Evolutionary conservation across 2,797 vertebrate genomes (phyloP).

Genomic region (Trachops cirrhosus): DNA sequence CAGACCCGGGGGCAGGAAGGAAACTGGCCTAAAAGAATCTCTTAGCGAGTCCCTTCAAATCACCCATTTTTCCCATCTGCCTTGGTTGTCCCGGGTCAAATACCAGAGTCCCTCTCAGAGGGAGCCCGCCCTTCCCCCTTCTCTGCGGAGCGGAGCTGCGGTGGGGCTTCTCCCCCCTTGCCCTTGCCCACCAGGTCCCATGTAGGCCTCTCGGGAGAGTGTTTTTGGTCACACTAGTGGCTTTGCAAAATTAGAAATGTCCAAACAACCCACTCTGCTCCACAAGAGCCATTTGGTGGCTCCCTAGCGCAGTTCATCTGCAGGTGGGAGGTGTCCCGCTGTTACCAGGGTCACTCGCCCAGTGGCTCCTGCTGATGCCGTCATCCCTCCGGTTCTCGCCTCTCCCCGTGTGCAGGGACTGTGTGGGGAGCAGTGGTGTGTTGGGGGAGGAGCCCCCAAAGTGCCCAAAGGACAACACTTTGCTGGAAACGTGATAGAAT

Average conservation of each 20-base stretch:
- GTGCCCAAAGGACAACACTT: constrained; percentile 13
- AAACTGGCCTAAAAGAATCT: constrained; percentile 5
- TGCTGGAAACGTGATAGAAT: background rate
- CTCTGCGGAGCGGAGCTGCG: background rate
- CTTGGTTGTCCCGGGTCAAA: background rate
- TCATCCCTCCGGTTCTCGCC: background rate
- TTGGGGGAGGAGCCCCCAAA: background rate
- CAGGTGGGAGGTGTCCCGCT: background rate
- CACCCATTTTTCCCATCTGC: background rate
- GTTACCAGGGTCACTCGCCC: background rate
- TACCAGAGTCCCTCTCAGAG: background rate
- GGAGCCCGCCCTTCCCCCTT: background rate
- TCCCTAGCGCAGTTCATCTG: constrained; percentile 49
- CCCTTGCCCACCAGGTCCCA: constrained; percentile 46
- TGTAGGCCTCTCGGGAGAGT: constrained; percentile 35
- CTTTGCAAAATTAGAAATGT: constrained; percentile 63
- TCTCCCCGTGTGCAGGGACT: background rate
- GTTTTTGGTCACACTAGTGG: constrained; percentile 35
- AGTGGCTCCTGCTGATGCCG: background rate
- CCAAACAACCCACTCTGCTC: constrained; percentile 36
- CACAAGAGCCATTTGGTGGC: constrained; percentile 38
- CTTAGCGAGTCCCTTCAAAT: constrained; percentile 8
- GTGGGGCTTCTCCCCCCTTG: constrained; percentile 10
- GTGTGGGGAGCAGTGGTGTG: background rate
- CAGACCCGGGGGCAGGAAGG: background rate